These are phyloP conservation scores for Meta bourneti DNA, from an alignment of 2,888 invertebrate genomes.

Conservation along the genomic window DNA sequence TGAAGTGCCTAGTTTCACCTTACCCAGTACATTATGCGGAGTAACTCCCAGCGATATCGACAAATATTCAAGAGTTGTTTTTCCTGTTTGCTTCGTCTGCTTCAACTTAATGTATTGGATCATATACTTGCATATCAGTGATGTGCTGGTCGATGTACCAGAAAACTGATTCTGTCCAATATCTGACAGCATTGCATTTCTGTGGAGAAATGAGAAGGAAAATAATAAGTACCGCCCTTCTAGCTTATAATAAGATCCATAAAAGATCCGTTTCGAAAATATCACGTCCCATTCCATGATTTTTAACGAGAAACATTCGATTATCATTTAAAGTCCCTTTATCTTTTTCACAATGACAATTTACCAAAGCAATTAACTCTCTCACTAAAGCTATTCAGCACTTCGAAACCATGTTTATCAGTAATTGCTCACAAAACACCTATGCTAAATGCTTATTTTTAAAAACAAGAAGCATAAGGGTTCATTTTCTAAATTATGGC, in stretches of 20 bases:
- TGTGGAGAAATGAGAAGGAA: constrained; percentile 25
- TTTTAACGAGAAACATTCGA: too few species aligned
- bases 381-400: too few species aligned
- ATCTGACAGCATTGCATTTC: neutral
- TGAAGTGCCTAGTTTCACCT: constrained; percentile 62
- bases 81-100: constrained; percentile 98
- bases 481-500: too few species aligned
- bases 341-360: too few species aligned
- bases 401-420: too few species aligned
- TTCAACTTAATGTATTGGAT: constrained; percentile 99
- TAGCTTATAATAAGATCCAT: neutral
- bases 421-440: too few species aligned
- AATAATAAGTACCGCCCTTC: neutral
- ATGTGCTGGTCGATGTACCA: constrained; percentile 89
- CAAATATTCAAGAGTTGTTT: constrained; percentile 98
- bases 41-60: constrained; percentile 99
- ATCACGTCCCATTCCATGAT: neutral
- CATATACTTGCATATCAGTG: constrained; percentile 96
- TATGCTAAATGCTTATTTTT: too few species aligned
- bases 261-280: neutral
- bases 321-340: too few species aligned
- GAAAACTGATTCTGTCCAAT: constrained; percentile 52
- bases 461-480: too few species aligned
- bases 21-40: constrained; percentile 83
- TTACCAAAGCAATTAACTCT: too few species aligned